Conservation (phyloP, 2,888 invertebrate genomes). For the Ochropacha duplaris region DNA sequence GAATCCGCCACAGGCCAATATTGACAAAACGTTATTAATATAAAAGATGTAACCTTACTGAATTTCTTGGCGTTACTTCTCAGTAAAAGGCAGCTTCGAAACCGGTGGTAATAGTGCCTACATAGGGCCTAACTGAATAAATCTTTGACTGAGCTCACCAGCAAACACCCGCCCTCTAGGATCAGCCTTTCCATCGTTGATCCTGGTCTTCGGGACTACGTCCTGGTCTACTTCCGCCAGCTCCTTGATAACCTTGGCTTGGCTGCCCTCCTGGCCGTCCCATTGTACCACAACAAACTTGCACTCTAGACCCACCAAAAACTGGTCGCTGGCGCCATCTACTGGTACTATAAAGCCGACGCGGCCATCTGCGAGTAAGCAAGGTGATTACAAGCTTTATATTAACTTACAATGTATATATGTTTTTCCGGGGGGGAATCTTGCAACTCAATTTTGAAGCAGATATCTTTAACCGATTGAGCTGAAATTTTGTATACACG, state of each 20-base stretch:
- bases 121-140: no score
- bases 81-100: no score
- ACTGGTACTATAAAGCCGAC: conserved; percentile 85
- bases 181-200: conserved; percentile 92
- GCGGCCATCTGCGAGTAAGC: conserved; percentile 53
- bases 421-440: no score
- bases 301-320: conserved; percentile 85
- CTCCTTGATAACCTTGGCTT: conserved; percentile 66
- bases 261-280: conserved; percentile 83
- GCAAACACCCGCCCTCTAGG: conserved; percentile 88
- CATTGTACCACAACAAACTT: conserved; percentile 85
- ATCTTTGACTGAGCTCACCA: conserved; percentile 68
- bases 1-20: no score
- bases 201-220: conserved; percentile 78
- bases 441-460: no score
- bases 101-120: no score
- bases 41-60: no score
- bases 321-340: conserved; percentile 83
- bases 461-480: no score
- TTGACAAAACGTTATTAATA: no score
- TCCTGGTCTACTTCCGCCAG: conserved; percentile 83
- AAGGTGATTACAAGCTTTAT: background rate
- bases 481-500: no score
- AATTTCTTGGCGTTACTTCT: no score
- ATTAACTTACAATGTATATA: no score